phyloP scores from a whole-genome alignment of 2,888 invertebrate species.

The Cetonia aurata region DNA sequence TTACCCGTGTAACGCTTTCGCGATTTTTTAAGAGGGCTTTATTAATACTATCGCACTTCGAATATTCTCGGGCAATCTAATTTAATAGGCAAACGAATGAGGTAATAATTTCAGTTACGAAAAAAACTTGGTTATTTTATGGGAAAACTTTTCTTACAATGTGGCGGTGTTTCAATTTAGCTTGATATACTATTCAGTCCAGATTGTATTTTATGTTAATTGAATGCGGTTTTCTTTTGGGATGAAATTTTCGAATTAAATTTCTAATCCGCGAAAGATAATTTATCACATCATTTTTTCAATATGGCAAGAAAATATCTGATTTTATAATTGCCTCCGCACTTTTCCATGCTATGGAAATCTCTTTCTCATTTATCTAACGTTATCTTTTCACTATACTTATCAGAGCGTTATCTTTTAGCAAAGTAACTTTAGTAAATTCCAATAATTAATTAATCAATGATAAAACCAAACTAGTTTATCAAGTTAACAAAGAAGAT shows the following conservation, averaged over 20 bases:
- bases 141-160: slow-evolving; percentile 29
- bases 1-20: slow-evolving; percentile 27
- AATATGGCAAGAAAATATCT: too few species aligned
- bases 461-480: neutral
- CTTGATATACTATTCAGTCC: slow-evolving; percentile 34
- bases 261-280: neutral
- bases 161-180: slow-evolving; percentile 33
- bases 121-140: slow-evolving; percentile 28
- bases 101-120: slow-evolving; percentile 37
- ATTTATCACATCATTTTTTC: neutral
- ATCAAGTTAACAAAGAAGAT: slow-evolving; percentile 2
- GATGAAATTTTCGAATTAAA: neutral
- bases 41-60: slow-evolving; percentile 33
- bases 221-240: slow-evolving; percentile 13
- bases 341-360: too few species aligned
- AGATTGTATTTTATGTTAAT: slow-evolving; percentile 37
- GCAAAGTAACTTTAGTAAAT: neutral
- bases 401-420: neutral
- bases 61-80: slow-evolving; percentile 28
- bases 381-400: too few species aligned
- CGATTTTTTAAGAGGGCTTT: slow-evolving; percentile 32
- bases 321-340: too few species aligned
- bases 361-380: too few species aligned
- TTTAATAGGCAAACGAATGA: slow-evolving; percentile 38
- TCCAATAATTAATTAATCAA: too few species aligned